These are phyloP conservation scores for Grammomys dolichurus DNA, from an alignment of 2,113 vertebrate genomes.

Conservation along the genomic window DNA sequence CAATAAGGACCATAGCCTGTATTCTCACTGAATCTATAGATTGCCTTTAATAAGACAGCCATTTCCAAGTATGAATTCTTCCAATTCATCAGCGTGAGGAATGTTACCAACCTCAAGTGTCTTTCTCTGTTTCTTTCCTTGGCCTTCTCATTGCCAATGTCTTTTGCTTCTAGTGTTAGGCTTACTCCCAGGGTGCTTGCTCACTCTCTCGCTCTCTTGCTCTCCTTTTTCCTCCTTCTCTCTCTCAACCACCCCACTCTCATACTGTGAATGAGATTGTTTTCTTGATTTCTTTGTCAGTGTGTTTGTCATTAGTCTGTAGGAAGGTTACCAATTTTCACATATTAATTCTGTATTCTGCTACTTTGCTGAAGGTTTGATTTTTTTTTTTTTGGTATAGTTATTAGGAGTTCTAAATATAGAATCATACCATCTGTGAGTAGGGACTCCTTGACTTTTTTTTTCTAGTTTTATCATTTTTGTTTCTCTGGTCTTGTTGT, in stretches of 20 bases:
- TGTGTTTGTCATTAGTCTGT: neutral
- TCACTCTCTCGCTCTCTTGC: neutral
- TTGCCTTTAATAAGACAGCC: neutral
- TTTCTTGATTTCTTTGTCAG: neutral
- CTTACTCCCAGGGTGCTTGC: neutral
- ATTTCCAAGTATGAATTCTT: neutral
- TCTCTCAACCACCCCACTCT: neutral
- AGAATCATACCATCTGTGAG: neutral
- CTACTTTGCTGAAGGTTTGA: neutral
- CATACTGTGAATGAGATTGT: neutral
- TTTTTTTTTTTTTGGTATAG: neutral
- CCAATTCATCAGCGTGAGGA: neutral
- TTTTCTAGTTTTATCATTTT: neutral
- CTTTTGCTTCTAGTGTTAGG: neutral
- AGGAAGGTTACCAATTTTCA: neutral
- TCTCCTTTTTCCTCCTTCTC: neutral
- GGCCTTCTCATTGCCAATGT: neutral
- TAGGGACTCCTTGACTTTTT: neutral
- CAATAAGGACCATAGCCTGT: neutral
- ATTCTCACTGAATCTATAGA: neutral
- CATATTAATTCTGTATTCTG: neutral
- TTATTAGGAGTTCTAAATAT: neutral
- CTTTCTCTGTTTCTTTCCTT: neutral
- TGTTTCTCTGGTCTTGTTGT: neutral
- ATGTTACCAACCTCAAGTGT: neutral